A percentile compares a stretch with the other conserved stretches of the same genome.
Conservation (phyloP, 2,888 invertebrate species). For the Erebia aethiops region DNA sequence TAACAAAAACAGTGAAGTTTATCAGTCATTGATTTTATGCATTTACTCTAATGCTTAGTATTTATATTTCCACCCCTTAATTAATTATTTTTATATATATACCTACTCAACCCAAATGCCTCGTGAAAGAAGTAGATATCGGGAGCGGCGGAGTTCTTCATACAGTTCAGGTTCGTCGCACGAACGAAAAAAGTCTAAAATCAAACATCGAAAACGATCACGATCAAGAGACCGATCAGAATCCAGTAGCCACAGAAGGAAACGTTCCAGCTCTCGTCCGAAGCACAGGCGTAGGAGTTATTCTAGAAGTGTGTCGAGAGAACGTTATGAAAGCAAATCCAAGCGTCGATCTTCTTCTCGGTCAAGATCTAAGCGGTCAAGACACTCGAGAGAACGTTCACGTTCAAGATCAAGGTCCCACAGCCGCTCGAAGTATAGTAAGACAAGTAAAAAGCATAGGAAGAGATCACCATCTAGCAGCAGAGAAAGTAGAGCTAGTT, state of each 20-base stretch:
- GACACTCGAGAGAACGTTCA: conserved; percentile 55
- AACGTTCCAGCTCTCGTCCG: conserved; percentile 64
- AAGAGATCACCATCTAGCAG: conserved; percentile 64
- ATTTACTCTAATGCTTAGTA: not conserved
- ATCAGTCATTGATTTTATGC: too few relatives aligned
- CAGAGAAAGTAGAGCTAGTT: conserved; percentile 61
- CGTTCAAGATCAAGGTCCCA: conserved; percentile 65
- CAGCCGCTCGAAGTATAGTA: conserved; percentile 61
- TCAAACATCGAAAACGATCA: conserved; percentile 68
- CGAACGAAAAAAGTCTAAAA: conserved; percentile 69
- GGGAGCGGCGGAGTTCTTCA: conserved; percentile 71
- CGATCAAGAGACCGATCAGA: conserved; percentile 70
- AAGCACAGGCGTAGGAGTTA: conserved; percentile 65
- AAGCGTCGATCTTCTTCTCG: conserved; percentile 64
- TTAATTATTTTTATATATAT: conserved; percentile 3
- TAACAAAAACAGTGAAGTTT: too few relatives aligned
- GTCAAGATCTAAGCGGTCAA: conserved; percentile 57
- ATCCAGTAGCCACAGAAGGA: conserved; percentile 62
- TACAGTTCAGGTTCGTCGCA: conserved; percentile 73
- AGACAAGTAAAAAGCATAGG: conserved; percentile 57
- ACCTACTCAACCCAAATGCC: conserved; percentile 60
- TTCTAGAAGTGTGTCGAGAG: conserved; percentile 71
- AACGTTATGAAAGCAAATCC: conserved; percentile 68
- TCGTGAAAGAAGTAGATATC: conserved; percentile 71
- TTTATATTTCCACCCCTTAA: not conserved